These are phyloP conservation scores for Scomber colias DNA, from an alignment of 2,113 vertebrate species.

Conservation along the genomic window DNA sequence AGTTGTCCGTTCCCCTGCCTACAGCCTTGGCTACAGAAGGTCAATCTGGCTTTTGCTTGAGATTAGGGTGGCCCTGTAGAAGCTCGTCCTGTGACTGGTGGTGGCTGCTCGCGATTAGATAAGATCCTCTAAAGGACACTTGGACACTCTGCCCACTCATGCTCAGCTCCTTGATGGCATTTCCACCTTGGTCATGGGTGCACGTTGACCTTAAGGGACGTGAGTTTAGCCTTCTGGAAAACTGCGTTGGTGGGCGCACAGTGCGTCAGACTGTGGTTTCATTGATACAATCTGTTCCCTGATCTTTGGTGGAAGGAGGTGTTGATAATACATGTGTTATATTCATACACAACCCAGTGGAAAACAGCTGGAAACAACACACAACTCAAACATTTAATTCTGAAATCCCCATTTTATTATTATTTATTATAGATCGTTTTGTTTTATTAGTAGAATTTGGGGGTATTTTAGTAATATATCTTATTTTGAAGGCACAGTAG, in stretches of 20 bases:
- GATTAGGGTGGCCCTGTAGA: conserved; percentile 50
- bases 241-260: conserved; percentile 2
- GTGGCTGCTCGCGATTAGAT: conserved; percentile 52
- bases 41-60: conserved; percentile 25
- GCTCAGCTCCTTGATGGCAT: conserved; percentile 45
- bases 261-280: conserved; percentile 43
- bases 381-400: too few species aligned
- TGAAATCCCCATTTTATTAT: too few species aligned
- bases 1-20: conserved; percentile 34
- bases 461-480: too few species aligned
- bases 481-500: too few species aligned
- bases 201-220: conserved; percentile 43
- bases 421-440: too few species aligned
- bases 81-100: conserved; percentile 24
- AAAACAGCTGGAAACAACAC: conserved; percentile 28
- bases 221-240: conserved; percentile 49
- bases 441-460: too few species aligned
- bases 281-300: conserved; percentile 31
- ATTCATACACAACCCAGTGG: neutral
- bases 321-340: conserved; percentile 20
- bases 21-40: conserved; percentile 52
- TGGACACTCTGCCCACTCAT: conserved; percentile 15
- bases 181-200: conserved; percentile 62
- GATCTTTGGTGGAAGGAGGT: conserved; percentile 55
- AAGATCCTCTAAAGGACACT: conserved; percentile 48